phyloP scores from a whole-genome alignment of 2,797 vertebrate genomes.

The Syncerus caffer region DNA sequence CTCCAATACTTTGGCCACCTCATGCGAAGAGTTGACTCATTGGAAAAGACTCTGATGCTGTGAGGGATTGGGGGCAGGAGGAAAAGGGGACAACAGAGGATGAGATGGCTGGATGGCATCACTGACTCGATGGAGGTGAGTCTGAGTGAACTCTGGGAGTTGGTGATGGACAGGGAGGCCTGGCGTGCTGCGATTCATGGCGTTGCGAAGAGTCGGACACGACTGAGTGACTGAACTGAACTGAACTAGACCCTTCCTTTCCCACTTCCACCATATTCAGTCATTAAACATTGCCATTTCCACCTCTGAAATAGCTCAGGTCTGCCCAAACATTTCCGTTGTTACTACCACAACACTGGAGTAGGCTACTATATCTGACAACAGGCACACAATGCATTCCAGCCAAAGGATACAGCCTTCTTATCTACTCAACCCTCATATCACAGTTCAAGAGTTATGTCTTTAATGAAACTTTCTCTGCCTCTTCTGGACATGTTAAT shows the following conservation, averaged over 20 bases:
- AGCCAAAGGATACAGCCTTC: neutral
- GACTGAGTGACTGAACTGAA: too few species aligned
- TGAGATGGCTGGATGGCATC: too few species aligned
- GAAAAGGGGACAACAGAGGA: too few species aligned
- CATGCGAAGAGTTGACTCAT: too few species aligned
- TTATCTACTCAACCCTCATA: neutral
- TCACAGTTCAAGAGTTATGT: neutral
- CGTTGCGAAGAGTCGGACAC: too few species aligned
- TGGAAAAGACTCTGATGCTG: too few species aligned
- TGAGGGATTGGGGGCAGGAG: too few species aligned
- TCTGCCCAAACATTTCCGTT: neutral
- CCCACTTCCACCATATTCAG: neutral
- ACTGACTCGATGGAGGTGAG: too few species aligned
- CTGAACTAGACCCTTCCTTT: neutral
- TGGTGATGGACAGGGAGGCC: too few species aligned
- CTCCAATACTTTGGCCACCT: too few species aligned
- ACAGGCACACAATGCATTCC: neutral
- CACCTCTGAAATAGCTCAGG: neutral
- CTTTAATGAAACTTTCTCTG: neutral
- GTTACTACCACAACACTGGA: neutral
- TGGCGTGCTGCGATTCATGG: too few species aligned
- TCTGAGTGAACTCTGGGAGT: too few species aligned
- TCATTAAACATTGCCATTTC: neutral
- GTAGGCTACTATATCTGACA: neutral
- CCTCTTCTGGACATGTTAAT: neutral